Base-by-base conservation (phyloP, 2,888 invertebrate genomes). In the Brachynemurus nebulosus region DNA sequence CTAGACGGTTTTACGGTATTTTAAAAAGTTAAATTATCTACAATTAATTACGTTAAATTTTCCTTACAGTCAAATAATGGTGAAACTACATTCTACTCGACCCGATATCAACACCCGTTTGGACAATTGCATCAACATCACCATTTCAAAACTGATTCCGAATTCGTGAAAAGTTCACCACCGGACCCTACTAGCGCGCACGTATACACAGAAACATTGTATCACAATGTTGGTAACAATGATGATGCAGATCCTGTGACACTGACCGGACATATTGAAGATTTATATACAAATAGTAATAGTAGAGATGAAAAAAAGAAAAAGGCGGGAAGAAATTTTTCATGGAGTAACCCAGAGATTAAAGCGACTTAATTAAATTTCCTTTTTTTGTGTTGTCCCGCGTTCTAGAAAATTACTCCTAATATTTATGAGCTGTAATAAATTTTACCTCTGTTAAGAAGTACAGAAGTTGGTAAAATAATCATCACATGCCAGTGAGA, bases 41-140 rank as follows among this genome's bases (percentile, higher is more conserved):
- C n/a, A n/a, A n/a, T n/a, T n/a, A n/a, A n/a, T n/a, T n/a, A n/a
- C n/a, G n/a, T n/a, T n/a, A n/a, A n/a, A n/a, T n/a, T n/a, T n/a
- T n/a, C n/a, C n/a, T n/a, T n/a, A n/a, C n/a, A n/a, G n/a, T n/a
- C n/a, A n/a, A n/a, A n/a, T n/a, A n/a, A n/a, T n/a, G n/a, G n/a
- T n/a, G n/a, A n/a, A n/a, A n/a, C n/a, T n/a, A n/a, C n/a, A n/a
- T n/a, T n/a, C n/a, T n/a, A n/a, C n/a, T n/a, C n/a, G n/a, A n/a
- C n/a, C n/a, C n/a, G n/a, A n/a, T n/a, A n/a, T n/a, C n/a, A n/a
- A n/a, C n/a, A n/a, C n/a, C n/a, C n/a, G n/a, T n/a, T n/a, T 51
- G 63, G 65, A 49, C 55, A 60, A 39, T 61, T 64, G 50, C 60
- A 65, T 45, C 63, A 63, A 12, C 61, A 64, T 27, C 59, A 59